These are phyloP conservation scores for Terebella lapidaria DNA, from an alignment of 2,888 invertebrate species.

Conservation along the genomic window DNA sequence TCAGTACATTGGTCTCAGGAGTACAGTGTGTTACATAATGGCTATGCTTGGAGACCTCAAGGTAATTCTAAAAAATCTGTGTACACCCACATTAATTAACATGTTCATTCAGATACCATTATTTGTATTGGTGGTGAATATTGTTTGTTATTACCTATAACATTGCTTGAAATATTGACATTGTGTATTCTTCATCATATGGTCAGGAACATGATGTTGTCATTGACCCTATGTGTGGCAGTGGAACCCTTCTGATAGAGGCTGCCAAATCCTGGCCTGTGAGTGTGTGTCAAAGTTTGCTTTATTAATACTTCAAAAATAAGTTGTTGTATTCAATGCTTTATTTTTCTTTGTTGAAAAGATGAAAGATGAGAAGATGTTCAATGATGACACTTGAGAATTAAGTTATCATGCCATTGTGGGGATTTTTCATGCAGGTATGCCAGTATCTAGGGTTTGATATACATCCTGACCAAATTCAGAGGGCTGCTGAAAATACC, in stretches of 20 bases:
- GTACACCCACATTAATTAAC: no score
- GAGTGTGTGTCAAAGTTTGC: neutral
- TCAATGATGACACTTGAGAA: neutral
- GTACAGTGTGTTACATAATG: constrained; percentile 38
- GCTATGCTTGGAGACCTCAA: constrained; percentile 19
- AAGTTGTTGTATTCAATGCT: no score
- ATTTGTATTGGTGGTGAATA: no score
- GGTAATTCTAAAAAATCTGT: no score
- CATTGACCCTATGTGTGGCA: constrained; percentile 45
- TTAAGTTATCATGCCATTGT: neutral
- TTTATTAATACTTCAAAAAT: neutral
- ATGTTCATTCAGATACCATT: no score
- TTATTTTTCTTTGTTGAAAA: neutral
- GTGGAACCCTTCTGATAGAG: constrained; percentile 37
- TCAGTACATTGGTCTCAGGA: constrained; percentile 32
- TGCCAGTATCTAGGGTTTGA: no score
- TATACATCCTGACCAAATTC: no score
- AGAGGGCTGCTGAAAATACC: no score
- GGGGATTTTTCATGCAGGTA: neutral
- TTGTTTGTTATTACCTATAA: no score
- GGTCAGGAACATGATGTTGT: constrained; percentile 31
- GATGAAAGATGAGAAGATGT: neutral
- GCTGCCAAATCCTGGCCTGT: constrained; percentile 27
- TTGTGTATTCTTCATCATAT: no score
- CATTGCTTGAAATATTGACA: no score